phyloP scores from a whole-genome alignment of 2,888 invertebrate genomes.

The Hipparchia sbordonii region DNA sequence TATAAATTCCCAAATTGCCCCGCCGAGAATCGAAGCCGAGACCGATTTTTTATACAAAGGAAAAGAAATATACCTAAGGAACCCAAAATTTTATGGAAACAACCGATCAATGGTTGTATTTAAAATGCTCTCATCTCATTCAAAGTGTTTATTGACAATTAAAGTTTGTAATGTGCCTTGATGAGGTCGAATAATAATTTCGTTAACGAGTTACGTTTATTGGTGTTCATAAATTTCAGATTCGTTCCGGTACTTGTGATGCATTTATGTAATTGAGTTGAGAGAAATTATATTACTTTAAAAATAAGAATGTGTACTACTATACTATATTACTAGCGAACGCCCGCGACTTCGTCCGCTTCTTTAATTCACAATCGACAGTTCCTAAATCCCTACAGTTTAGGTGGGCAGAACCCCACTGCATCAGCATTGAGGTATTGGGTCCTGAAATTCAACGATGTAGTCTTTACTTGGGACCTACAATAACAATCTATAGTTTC shows the following conservation, averaged over 20 bases:
- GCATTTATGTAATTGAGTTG: background rate
- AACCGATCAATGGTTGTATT: background rate
- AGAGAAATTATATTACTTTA: constrained; percentile 7
- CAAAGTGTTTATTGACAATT: constrained; percentile 62
- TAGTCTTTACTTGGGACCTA: too few relatives aligned
- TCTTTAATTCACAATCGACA: too few relatives aligned
- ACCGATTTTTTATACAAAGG: too few relatives aligned
- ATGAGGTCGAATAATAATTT: constrained; percentile 49
- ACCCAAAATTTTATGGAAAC: background rate
- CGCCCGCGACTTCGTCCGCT: too few relatives aligned
- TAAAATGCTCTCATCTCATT: constrained; percentile 25
- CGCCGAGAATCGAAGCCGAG: too few relatives aligned
- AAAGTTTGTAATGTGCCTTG: constrained; percentile 57
- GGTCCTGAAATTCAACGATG: too few relatives aligned
- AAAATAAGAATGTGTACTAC: background rate
- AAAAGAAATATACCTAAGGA: background rate
- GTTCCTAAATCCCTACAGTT: too few relatives aligned
- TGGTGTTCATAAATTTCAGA: constrained; percentile 42
- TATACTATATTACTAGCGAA: too few relatives aligned
- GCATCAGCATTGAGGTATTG: too few relatives aligned
- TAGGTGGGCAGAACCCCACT: too few relatives aligned
- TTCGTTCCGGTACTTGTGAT: constrained; percentile 42
- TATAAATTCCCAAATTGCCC: too few relatives aligned
- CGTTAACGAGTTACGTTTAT: constrained; percentile 44
- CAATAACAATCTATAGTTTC: too few relatives aligned